Percentiles rank a stretch among this genome's conserved stretches.
Conservation (phyloP, 2,113 vertebrate species). For the Cercopithecus mona region DNA sequence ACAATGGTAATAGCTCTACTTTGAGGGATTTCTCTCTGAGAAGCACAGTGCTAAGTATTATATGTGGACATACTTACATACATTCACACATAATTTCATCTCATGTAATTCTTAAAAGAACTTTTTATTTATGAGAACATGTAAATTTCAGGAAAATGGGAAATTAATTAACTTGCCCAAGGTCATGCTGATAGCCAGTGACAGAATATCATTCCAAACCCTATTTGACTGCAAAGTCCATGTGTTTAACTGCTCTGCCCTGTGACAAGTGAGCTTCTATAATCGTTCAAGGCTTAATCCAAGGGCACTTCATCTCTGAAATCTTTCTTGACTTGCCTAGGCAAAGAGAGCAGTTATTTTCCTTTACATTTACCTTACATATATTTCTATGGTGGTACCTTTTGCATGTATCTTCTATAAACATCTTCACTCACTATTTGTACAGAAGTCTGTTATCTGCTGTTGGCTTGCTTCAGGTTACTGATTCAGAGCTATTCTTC, state of each 20-base stretch:
- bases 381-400: neutral
- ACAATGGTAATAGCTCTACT: neutral
- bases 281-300: neutral
- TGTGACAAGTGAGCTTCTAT: neutral
- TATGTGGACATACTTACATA: neutral
- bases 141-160: conserved; percentile 17
- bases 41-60: neutral
- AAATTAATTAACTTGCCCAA: conserved; percentile 15
- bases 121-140: conserved; percentile 34
- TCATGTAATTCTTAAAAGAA: conserved; percentile 25
- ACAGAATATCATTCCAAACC: neutral
- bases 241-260: neutral
- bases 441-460: neutral
- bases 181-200: neutral
- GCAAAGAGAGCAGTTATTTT: neutral
- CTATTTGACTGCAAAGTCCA: neutral
- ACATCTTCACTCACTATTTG: neutral
- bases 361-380: neutral
- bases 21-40: neutral
- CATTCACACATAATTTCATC: neutral
- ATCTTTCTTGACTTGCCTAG: neutral
- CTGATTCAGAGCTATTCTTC: neutral
- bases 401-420: neutral
- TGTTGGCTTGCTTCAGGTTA: neutral
- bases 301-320: neutral